These are phyloP conservation scores for Gymnogyps californianus DNA, from an alignment of 2,113 vertebrate species.

Conservation along the genomic window DNA sequence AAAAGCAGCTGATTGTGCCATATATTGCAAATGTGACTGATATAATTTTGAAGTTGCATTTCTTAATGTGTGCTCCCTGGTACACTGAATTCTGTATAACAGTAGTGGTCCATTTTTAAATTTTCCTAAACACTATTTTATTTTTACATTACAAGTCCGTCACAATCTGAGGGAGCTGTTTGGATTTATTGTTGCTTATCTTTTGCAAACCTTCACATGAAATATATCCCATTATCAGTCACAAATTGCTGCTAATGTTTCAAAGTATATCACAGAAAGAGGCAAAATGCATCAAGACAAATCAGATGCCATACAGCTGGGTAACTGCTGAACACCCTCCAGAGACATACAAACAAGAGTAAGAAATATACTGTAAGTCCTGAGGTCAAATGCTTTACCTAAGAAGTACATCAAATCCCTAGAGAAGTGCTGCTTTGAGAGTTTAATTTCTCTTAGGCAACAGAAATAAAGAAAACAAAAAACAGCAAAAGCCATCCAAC, in stretches of 20 bases:
- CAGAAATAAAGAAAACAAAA: background rate
- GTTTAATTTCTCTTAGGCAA: conserved; percentile 10
- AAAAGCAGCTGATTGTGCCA: background rate
- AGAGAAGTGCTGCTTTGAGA: background rate
- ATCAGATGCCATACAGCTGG: background rate
- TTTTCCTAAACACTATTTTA: background rate
- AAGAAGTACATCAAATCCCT: conserved; percentile 9
- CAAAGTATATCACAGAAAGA: background rate
- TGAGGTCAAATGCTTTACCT: conserved; percentile 39
- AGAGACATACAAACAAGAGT: background rate
- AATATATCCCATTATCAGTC: background rate
- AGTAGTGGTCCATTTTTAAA: background rate
- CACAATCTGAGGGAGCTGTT: background rate
- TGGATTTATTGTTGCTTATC: background rate
- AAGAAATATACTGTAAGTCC: background rate
- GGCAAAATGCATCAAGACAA: background rate
- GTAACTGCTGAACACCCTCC: background rate
- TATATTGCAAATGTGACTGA: background rate
- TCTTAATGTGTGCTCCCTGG: background rate
- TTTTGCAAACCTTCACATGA: background rate
- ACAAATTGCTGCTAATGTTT: background rate
- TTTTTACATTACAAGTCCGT: background rate
- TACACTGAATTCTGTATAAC: background rate
- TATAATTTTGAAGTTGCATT: background rate
- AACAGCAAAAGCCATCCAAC: background rate